phyloP scores from a whole-genome alignment of 2,888 invertebrate genomes.

The Pharmacophagus antenor region DNA sequence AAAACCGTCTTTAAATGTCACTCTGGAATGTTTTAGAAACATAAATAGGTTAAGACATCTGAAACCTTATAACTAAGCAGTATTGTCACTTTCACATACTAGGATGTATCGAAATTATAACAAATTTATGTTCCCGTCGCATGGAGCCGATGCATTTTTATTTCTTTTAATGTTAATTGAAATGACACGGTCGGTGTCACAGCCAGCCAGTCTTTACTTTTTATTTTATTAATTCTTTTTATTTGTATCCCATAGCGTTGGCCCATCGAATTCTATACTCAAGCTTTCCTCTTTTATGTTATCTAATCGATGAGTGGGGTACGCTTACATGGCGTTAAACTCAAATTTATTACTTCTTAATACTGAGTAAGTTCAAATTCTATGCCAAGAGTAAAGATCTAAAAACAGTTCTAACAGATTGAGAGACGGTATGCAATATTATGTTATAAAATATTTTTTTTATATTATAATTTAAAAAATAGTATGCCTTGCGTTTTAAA shows the following conservation, averaged over 20 bases:
- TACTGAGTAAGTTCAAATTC: slow-evolving; percentile 26
- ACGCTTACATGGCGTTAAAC: slow-evolving; percentile 52
- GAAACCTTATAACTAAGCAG: slow-evolving; percentile 30
- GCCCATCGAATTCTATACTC: slow-evolving; percentile 63
- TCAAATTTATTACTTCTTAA: slow-evolving; percentile 31
- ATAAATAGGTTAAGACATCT: slow-evolving; percentile 29
- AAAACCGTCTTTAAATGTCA: background rate
- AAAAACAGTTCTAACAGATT: slow-evolving; percentile 9
- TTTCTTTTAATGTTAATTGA: slow-evolving; percentile 72
- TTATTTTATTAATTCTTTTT: slow-evolving; percentile 67
- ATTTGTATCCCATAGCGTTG: slow-evolving; percentile 55
- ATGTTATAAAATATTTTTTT: background rate
- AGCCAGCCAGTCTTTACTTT: slow-evolving; percentile 47
- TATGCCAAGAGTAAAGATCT: slow-evolving; percentile 1
- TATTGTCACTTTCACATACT: slow-evolving; percentile 48
- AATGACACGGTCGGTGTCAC: slow-evolving; percentile 65
- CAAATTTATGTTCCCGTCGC: slow-evolving; percentile 51
- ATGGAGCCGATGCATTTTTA: slow-evolving; percentile 52
- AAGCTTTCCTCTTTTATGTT: slow-evolving; percentile 67
- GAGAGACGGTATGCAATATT: background rate
- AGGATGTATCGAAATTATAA: slow-evolving; percentile 49
- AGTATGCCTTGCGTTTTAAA: background rate
- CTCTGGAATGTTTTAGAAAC: slow-evolving; percentile 11
- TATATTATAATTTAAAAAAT: background rate
- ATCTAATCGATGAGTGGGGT: slow-evolving; percentile 49